These are phyloP conservation scores for Callionymus lyra DNA, from an alignment of 2,113 vertebrate species.

Conservation along the genomic window DNA sequence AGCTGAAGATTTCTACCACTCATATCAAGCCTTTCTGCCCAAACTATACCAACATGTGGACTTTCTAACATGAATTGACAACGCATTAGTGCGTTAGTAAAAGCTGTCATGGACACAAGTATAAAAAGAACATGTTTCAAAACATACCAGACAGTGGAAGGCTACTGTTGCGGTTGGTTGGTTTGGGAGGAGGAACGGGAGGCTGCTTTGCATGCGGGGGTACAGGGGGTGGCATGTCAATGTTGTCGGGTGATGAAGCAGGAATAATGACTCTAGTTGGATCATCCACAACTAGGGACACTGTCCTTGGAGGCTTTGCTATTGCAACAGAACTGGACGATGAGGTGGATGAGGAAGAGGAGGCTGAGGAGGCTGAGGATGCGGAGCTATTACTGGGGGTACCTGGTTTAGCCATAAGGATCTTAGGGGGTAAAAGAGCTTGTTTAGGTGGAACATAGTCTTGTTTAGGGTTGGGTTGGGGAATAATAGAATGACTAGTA, in stretches of 20 bases:
- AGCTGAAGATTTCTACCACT: too few relatives aligned
- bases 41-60: too few relatives aligned
- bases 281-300: slow-evolving; percentile 48
- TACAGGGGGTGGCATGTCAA: slow-evolving; percentile 25
- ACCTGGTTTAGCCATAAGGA: slow-evolving; percentile 43
- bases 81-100: too few relatives aligned
- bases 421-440: slow-evolving; percentile 80
- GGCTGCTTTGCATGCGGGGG: slow-evolving; percentile 74
- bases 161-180: slow-evolving; percentile 82
- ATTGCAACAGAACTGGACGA: slow-evolving; percentile 30
- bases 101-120: too few relatives aligned
- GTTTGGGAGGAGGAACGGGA: slow-evolving; percentile 87
- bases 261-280: slow-evolving; percentile 10
- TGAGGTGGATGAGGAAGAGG: slow-evolving; percentile 46
- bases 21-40: too few relatives aligned
- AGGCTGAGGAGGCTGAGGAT: slow-evolving; percentile 28
- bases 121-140: neutral
- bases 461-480: slow-evolving; percentile 52
- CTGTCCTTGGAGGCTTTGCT: slow-evolving; percentile 59
- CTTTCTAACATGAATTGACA: too few relatives aligned
- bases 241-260: slow-evolving; percentile 31
- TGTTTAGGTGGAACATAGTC: slow-evolving; percentile 61
- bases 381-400: slow-evolving; percentile 44
- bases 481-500: slow-evolving; percentile 53
- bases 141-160: slow-evolving; percentile 78